Base-by-base conservation (phyloP, 2,797 vertebrate species). In the Momotus momota region DNA sequence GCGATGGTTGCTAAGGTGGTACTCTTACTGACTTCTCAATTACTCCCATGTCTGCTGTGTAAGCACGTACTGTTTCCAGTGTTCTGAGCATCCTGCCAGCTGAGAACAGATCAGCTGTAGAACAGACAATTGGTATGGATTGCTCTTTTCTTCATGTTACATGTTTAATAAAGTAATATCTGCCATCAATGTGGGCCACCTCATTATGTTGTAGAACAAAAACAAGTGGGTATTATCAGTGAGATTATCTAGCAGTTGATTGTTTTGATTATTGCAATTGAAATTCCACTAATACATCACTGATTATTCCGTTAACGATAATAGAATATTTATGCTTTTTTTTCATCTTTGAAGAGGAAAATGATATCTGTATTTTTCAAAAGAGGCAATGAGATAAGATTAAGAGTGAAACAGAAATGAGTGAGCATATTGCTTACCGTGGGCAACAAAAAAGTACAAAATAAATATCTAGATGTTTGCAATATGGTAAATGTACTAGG, bases 391-490 rank as follows among this genome's bases (percentile, higher is more conserved):
- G 73, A 67, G 20, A 77, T 81, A 31, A n/a, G 10, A 19, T 43
- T 64, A 49, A 49, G 43, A 87, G 8, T 35, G 19, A 58, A 67
- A 69, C 81, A 58, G 7, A 51, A 73, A 33, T 8, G 23, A 79
- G 25, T 43, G 20, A 88, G 4, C 31, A 23, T 19, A 10, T 22
- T 51, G 4, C 81, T 87, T 89, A 69, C 31, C 1, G 0, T 6
- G 5, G 20, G 8, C 40, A 72, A 45, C 52, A 74, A 84, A 83
- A 71, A 88, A 14, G 7, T 16, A 26, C 14, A 62, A 71, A 55
- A 80, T 66, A 70, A 66, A 20, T 73, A 90, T 27, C 70, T 46
- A 41, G 38, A 65, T 82, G 51, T 52, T 93, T 90, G 38, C 23
- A 9, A 10, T 67, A 10, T 35, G 15, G 12, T 83, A 89, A 60